A percentile compares a stretch with the other conserved stretches of the same genome.
Evolutionary conservation across 2,113 vertebrate species (phyloP).

Genomic region (Ctenodactylus gundi): DNA sequence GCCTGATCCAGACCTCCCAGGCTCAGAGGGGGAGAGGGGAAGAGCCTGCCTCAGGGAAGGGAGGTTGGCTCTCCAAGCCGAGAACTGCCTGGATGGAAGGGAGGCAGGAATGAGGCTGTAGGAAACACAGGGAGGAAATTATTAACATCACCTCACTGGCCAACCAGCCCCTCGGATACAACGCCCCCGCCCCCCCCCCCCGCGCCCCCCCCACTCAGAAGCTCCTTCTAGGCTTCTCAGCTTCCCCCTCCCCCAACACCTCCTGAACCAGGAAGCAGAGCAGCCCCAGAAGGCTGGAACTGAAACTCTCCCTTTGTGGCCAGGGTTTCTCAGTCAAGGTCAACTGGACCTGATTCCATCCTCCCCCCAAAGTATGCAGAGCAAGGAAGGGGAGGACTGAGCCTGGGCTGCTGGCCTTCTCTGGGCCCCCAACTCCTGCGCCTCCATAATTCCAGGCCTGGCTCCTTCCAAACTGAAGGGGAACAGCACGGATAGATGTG

Average conservation of each 20-base stretch:
- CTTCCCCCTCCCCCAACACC: conserved; percentile 71
- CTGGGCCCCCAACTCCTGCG: background rate
- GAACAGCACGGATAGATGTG: background rate
- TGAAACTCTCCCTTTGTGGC: conserved; percentile 43
- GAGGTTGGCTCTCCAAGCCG: conserved; percentile 27
- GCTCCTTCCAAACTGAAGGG: conserved; percentile 9
- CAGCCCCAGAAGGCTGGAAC: conserved; percentile 29
- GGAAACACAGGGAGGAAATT: conserved; percentile 53
- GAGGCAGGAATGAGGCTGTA: conserved; percentile 42
- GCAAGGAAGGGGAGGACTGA: background rate
- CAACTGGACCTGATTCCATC: conserved; percentile 57
- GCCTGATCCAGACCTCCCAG: conserved; percentile 51
- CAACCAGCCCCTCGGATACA: background rate
- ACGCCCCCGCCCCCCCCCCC: background rate
- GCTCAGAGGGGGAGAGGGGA: background rate
- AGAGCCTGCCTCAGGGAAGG: conserved; percentile 32
- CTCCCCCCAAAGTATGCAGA: conserved; percentile 46
- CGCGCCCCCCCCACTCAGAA: background rate
- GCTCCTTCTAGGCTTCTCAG: conserved; percentile 35
- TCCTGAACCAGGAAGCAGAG: conserved; percentile 62
- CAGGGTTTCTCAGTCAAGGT: conserved; percentile 74
- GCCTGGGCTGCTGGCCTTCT: background rate
- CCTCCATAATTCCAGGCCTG: conserved; percentile 56
- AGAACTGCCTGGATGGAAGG: conserved; percentile 27
- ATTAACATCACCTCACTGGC: conserved; percentile 53